Evolutionary conservation across 2,113 vertebrate species (phyloP), one percentile per base, ranked within the genome.

Genomic region (Ceyx melanurus): DNA sequence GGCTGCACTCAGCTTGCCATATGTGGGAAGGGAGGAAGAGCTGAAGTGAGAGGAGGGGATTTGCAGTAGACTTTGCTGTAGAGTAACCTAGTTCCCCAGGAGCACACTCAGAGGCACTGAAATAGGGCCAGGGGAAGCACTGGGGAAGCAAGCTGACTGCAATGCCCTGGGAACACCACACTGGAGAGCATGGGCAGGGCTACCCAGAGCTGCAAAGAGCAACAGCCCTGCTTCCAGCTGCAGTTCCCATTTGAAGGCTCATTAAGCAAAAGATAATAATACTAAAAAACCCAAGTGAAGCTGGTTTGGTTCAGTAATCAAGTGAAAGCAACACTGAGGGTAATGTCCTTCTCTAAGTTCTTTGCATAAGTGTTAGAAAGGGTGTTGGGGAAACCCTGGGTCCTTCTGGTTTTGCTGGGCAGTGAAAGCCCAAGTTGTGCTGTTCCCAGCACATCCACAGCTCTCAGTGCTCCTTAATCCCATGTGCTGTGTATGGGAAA

Each of bases 51-150:
- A 51, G 73, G 45, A 93, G 57, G 35, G 62, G 66, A 91, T 90
- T 82, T 82, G 68, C 81, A 68, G 22, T 25, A 29, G 50, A 15
- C 25, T 80, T 79, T 79, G 73, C 67, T 91, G 57, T 6, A 62
- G 70, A 67, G 60, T 87, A 95, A 91, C 74, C 43, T 91, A 93
- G 94, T 92, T 91, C 78, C 71, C 43, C 72, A 37, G 14, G 56
- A 95, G 75, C 62, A 56, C 20, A 18, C 75, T 90, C 93, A 90
- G 90, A 90, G 75, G 71, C 71, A 40, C 17, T 92, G 93, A 94
- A 96, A 92, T 94, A 92, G 92, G 92, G 78, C 92, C 82, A 67
- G 84, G 48, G 68, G 92, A 95, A 94, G 71, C 60, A 58, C 84
- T 35, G 71, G 71, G 67, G 87, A 89, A 95, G 94, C 84, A 92